Evolutionary conservation across 2,113 vertebrate genomes (phyloP).

Genomic region (Myotis yumanensis): DNA sequence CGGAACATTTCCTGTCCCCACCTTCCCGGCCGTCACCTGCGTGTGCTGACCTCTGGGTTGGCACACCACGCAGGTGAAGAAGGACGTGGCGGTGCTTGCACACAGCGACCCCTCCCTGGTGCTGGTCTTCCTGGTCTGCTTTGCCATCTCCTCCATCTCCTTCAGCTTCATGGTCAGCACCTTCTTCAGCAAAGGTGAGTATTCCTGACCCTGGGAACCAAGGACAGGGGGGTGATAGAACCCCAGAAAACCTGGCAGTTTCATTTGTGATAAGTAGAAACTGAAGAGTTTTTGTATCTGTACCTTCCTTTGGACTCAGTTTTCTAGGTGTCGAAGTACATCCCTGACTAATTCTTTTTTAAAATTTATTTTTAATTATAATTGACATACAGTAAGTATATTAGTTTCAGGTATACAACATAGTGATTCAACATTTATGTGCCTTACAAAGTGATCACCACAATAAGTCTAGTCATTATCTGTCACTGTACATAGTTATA

Average conservation of each 20-base stretch:
- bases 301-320: neutral
- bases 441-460: neutral
- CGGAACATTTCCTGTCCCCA: neutral
- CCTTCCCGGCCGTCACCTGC: neutral
- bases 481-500: neutral
- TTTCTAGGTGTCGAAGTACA: neutral
- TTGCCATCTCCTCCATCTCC: constrained; percentile 92
- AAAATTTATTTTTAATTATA: neutral
- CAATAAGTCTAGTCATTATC: neutral
- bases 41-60: neutral
- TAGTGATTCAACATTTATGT: neutral
- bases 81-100: constrained; percentile 91
- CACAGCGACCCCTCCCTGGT: constrained; percentile 94
- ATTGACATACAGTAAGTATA: neutral
- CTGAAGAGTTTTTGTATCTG: neutral
- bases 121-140: constrained; percentile 91
- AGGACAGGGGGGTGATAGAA: neutral
- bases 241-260: neutral
- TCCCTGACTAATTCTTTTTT: neutral
- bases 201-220: neutral
- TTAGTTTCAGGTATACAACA: neutral
- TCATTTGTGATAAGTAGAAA: neutral
- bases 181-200: constrained; percentile 95
- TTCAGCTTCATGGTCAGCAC: constrained; percentile 99
- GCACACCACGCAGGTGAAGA: constrained; percentile 86